Evolutionary conservation across 1,140 invertebrate species (phyloP).

Genomic region (Globodera rostochiensis): DNA sequence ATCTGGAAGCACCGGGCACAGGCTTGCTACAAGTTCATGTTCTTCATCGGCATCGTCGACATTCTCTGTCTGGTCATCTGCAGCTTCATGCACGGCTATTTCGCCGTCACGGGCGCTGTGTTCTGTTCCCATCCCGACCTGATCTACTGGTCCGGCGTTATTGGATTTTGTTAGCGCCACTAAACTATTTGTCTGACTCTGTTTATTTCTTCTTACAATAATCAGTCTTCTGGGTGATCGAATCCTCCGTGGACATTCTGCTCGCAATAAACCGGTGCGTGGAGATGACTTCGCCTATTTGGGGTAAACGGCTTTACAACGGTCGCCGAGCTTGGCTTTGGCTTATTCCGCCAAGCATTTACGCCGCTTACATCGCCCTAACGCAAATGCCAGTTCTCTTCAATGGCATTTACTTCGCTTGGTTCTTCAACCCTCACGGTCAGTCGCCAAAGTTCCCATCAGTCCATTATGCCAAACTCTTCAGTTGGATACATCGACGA

Average conservation of each 20-base stretch:
- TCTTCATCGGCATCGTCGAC: constrained; percentile 33
- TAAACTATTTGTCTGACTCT: background rate
- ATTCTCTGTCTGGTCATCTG: constrained; percentile 20
- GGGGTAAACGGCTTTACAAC: constrained; percentile 19
- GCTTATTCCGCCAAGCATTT: constrained; percentile 14
- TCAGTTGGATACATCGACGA: constrained; percentile 31
- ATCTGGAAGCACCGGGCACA: constrained; percentile 24
- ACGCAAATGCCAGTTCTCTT: constrained; percentile 25
- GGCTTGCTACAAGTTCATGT: constrained; percentile 32
- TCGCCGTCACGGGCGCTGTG: constrained; percentile 27
- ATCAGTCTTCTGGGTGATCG: constrained; percentile 30
- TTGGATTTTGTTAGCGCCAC: constrained; percentile 19
- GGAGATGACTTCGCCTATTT: constrained; percentile 23
- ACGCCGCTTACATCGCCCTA: constrained; percentile 23
- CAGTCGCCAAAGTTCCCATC: background rate
- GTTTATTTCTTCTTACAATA: background rate
- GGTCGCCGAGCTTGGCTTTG: constrained; percentile 19
- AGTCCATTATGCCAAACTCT: background rate
- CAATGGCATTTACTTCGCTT: constrained; percentile 30
- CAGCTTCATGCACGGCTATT: constrained; percentile 23
- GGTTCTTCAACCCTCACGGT: constrained; percentile 38
- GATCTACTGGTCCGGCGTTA: constrained; percentile 23
- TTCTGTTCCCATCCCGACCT: constrained; percentile 29
- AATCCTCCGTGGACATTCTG: constrained; percentile 23
- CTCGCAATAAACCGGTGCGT: constrained; percentile 31